Conservation (phyloP, 2,888 invertebrate species). For the Leptopilina myrica region DNA sequence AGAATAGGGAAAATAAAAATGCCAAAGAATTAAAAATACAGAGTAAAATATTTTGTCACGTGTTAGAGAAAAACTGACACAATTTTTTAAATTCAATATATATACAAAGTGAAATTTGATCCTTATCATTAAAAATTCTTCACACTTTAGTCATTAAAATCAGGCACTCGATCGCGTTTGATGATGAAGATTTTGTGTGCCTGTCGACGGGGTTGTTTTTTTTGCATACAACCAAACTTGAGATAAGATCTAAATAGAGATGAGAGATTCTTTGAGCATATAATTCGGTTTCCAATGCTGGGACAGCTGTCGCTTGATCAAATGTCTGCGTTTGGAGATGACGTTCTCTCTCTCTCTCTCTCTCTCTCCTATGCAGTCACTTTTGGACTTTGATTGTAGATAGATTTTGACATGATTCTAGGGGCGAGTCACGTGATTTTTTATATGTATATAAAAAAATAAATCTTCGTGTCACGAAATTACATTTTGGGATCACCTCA, state of each 20-base stretch:
- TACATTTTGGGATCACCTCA: slow-evolving; percentile 21
- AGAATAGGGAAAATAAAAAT: too few species aligned
- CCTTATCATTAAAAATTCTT: slow-evolving; percentile 54
- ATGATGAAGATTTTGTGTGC: slow-evolving; percentile 45
- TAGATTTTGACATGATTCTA: slow-evolving; percentile 64
- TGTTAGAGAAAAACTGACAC: too few species aligned
- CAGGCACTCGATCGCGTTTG: slow-evolving; percentile 39
- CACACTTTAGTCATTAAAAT: slow-evolving; percentile 61
- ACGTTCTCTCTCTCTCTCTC: slow-evolving; percentile 55
- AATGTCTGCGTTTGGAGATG: slow-evolving; percentile 53
- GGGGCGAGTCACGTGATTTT: slow-evolving; percentile 54
- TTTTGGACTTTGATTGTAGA: slow-evolving; percentile 70
- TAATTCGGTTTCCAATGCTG: slow-evolving; percentile 75
- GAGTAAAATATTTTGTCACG: too few species aligned
- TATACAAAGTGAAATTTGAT: slow-evolving; percentile 59
- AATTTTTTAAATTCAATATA: too few species aligned
- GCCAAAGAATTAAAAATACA: too few species aligned
- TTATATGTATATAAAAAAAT: slow-evolving; percentile 38
- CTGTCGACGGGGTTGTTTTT: slow-evolving; percentile 42
- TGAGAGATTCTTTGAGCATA: slow-evolving; percentile 74
- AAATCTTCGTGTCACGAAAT: slow-evolving; percentile 35
- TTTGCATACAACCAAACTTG: slow-evolving; percentile 38
- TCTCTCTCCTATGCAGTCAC: slow-evolving; percentile 43
- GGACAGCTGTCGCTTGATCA: slow-evolving; percentile 74
- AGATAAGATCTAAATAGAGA: slow-evolving; percentile 76